A percentile compares a stretch with the other conserved stretches of the same genome.
Evolutionary conservation across 2,113 vertebrate species (phyloP).

Genomic region (Chaetodon trifascialis): DNA sequence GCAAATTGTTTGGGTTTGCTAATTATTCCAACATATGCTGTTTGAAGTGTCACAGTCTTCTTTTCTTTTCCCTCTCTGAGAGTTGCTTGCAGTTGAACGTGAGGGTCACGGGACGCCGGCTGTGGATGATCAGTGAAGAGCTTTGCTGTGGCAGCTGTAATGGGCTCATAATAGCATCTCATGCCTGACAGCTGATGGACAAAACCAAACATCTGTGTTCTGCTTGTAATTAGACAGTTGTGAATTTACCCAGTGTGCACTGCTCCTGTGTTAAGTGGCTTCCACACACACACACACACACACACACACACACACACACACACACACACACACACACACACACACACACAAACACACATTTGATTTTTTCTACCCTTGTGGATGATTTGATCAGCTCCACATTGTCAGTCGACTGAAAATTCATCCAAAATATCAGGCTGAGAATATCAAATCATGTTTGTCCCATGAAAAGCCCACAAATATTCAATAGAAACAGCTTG

Average conservation of each 20-base stretch:
- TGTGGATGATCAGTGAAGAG: slow-evolving; percentile 18
- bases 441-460: background rate
- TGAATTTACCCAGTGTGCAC: background rate
- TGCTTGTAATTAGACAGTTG: slow-evolving; percentile 37
- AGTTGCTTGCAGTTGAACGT: slow-evolving; percentile 1
- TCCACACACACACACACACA: background rate
- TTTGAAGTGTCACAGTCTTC: slow-evolving; percentile 53
- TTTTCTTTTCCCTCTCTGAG: background rate
- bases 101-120: background rate
- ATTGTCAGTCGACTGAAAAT: background rate
- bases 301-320: background rate
- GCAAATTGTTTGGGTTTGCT: slow-evolving; percentile 63
- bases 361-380: too few species aligned
- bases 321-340: too few species aligned
- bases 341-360: too few species aligned
- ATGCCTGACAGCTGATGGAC: slow-evolving; percentile 59
- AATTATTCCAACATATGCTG: slow-evolving; percentile 71
- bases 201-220: slow-evolving; percentile 47
- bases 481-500: background rate
- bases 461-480: background rate
- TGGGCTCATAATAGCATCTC: slow-evolving; percentile 21
- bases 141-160: slow-evolving; percentile 34
- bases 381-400: background rate
- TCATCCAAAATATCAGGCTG: background rate
- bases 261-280: slow-evolving; percentile 26